A percentile compares a stretch with the other conserved stretches of the same genome.
phyloP scores from a whole-genome alignment of 2,113 vertebrate genomes.

The Lepidothrix coronata region DNA sequence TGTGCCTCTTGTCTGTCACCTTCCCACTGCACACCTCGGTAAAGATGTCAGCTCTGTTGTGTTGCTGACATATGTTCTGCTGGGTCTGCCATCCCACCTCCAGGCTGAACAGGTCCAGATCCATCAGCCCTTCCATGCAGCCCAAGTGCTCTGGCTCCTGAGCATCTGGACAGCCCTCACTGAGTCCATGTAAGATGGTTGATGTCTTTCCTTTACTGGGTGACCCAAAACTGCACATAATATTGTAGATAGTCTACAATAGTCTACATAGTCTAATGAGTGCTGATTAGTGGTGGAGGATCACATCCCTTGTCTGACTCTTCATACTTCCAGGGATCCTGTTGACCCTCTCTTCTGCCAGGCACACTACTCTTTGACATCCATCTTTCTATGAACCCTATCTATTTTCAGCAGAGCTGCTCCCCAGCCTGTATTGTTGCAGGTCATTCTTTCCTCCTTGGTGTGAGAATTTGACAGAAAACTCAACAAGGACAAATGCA shows the following conservation, averaged over 20 bases:
- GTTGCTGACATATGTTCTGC: not conserved
- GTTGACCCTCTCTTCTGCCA: not conserved
- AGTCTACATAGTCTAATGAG: not conserved
- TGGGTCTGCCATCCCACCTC: not conserved
- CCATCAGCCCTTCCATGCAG: not conserved
- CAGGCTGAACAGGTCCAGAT: not conserved
- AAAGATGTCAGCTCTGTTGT: not conserved
- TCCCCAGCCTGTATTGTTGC: not conserved
- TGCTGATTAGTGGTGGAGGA: not conserved
- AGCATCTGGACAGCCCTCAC: not conserved
- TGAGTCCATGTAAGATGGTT: not conserved
- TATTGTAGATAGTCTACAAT: not conserved
- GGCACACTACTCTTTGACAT: not conserved
- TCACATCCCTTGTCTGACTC: not conserved
- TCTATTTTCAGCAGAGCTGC: not conserved
- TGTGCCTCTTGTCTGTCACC: not conserved
- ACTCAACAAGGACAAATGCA: no score
- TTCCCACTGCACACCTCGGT: not conserved
- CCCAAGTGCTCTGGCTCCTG: not conserved
- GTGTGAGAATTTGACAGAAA: no score
- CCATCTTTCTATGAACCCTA: not conserved
- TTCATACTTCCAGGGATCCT: accelerated
- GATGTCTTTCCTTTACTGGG: not conserved
- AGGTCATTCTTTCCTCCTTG: not conserved
- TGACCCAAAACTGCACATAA: not conserved